Conservation (phyloP, 2,888 invertebrate species). For the Conistra vaccinii region DNA sequence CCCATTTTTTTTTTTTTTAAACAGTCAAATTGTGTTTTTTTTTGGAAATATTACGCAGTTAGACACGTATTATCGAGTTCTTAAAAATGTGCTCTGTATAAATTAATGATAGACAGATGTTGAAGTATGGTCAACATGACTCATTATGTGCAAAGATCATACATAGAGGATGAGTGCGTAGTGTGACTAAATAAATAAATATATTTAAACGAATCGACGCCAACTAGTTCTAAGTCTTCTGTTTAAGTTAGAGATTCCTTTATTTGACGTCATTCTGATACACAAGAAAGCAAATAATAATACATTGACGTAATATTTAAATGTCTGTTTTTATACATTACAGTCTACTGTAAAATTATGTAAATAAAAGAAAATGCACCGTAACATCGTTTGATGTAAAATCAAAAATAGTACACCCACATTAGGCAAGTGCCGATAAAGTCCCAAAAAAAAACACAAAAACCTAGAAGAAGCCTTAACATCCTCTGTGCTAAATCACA, state of each 20-base stretch:
- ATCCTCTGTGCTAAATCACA: neutral
- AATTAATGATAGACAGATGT: neutral
- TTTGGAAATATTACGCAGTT: no score
- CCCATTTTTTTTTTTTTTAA: no score
- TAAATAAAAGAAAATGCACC: neutral
- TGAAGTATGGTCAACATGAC: conserved; percentile 13
- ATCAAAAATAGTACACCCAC: no score
- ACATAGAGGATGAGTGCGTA: neutral
- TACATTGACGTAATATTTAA: neutral
- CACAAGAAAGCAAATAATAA: conserved; percentile 3
- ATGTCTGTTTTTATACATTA: neutral
- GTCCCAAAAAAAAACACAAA: no score
- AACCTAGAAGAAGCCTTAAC: neutral
- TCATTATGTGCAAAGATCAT: conserved; percentile 3
- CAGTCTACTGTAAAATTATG: neutral
- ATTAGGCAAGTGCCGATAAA: no score
- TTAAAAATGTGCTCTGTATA: no score
- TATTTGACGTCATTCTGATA: conserved; percentile 12
- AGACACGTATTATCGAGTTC: no score
- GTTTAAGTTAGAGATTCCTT: conserved; percentile 58
- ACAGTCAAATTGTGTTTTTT: no score
- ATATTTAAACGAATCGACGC: conserved; percentile 37
- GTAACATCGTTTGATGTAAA: no score
- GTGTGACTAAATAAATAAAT: conserved; percentile 15
- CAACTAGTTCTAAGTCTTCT: conserved; percentile 45